Percentiles rank a stretch among this genome's conserved stretches.
Conservation (phyloP, 2,797 vertebrate species). For the Octomys mimax region DNA sequence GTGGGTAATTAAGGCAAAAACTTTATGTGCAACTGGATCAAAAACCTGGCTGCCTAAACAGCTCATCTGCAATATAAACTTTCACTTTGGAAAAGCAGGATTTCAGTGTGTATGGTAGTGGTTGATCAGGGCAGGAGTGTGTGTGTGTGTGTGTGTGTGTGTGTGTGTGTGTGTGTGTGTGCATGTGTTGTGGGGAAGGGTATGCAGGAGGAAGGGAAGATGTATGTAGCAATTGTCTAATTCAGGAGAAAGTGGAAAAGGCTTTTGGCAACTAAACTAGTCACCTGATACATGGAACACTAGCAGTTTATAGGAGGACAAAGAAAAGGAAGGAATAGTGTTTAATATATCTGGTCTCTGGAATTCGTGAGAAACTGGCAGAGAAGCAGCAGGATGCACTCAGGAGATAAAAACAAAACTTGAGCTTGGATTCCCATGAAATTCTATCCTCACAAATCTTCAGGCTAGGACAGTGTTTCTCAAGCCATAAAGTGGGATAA, state of each 20-base stretch:
- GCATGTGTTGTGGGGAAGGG: neutral
- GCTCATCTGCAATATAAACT: neutral
- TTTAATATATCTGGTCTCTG: slow-evolving; percentile 35
- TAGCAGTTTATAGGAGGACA: slow-evolving; percentile 47
- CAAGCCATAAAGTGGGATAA: slow-evolving; percentile 12
- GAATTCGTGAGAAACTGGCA: slow-evolving; percentile 60
- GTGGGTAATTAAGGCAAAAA: neutral
- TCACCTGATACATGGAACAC: neutral
- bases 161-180: neutral
- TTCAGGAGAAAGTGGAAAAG: slow-evolving; percentile 34
- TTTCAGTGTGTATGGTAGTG: neutral
- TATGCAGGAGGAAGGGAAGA: neutral
- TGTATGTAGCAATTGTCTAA: neutral
- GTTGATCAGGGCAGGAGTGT: neutral
- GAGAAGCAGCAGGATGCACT: slow-evolving; percentile 35
- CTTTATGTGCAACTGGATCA: neutral
- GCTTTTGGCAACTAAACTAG: slow-evolving; percentile 15
- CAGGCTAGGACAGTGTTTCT: slow-evolving; percentile 17
- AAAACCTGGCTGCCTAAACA: neutral
- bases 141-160: neutral
- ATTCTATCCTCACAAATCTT: slow-evolving; percentile 22
- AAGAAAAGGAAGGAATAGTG: slow-evolving; percentile 33
- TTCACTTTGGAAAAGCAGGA: neutral
- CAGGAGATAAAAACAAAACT: neutral
- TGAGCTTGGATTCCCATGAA: slow-evolving; percentile 42